Evolutionary conservation across 1,140 invertebrate species (phyloP), one percentile per base, ranked within the genome.

Genomic region (Pantala flavescens): DNA sequence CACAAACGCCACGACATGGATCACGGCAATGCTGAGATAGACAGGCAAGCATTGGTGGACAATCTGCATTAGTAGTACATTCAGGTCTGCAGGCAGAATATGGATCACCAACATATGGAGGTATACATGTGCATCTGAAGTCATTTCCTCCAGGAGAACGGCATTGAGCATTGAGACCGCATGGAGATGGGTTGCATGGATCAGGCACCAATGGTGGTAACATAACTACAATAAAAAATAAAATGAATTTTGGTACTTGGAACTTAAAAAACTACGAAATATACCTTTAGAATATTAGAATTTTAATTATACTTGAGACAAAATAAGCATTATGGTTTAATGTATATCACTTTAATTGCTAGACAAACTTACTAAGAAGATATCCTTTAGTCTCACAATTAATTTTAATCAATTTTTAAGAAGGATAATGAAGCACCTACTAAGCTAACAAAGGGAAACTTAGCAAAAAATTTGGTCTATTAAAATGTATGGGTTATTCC

Each of bases 1-100:
- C 93, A 81, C 94, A 96, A 19, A 92, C 88, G 19, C 92, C 92
- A n/a, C 88, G 86, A 80, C 94, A 96, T 23, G 93, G 93, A 84
- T 95, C 89, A 78, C 90, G 84, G 80, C 94, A 96, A 79, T 93
- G 89, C 80, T 92, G 89, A 78, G 91, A 90, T n/a, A 94, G 85
- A 82, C 94, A 96, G 42, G 92, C 89, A 75, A 91, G 84, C 76
- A 92, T 86, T 77, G 88, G 89, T 0, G 90, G 85, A 81, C 94
- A 96, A 77, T 96, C 93, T 2, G 89, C 87, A 80, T 90, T 92
- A 71, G 89, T 86, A 0, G 91, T 85, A 82, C 93, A 94, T 82
- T 94, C 92, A 0, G 92, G 91, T 76, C 89, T 88, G 77, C 92
- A 84, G 23, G 80, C 82, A 23, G 81, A 78, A 78, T 92, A 92